Evolutionary conservation across 2,797 vertebrate genomes (phyloP), one percentile per base, ranked within the genome.

Genomic region (Erithacus rubecula): DNA sequence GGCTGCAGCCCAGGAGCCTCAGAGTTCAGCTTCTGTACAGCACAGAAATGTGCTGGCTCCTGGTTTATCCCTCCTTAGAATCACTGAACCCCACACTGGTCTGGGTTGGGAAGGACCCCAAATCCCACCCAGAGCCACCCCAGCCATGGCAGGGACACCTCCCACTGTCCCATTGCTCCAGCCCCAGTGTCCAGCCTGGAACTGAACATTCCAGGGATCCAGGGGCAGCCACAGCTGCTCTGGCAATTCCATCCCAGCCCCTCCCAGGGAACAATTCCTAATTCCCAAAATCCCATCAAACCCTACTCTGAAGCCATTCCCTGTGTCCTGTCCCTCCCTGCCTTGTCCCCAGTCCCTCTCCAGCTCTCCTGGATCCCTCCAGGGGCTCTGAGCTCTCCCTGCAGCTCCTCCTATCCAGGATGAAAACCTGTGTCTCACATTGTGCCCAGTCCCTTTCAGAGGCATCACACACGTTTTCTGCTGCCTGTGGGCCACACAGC

Each of bases 321-420:
- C 62, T 27, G 18, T 0, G 0, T 67, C 7, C 70, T 67, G 82
- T 3, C 53, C 62, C 62, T 59, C 2, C 12, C 11, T 0, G 0
- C 71, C 46, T 52, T 53, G 71, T 29, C 29, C 63, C 29, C 46
- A 60, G 55, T 36, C 63, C 55, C 71, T 76, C 39, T 41, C 15
- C 39, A 41, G 39, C 39, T 41, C 41, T 41, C 29, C 24, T 64
- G 59, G 68, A 72, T 24, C 41, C 68, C 59, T 65, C 0, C 8
- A 56, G 41, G 60, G 58, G 21, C 60, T 83, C 51, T 26, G 13
- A 49, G 70, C 5, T 74, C 20, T 69, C 64, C 44, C 23, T 75
- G 3, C 2, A 62, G 16, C n/a, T 55, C 32, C 21, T 5, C 14
- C 1, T 5, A 10, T 41, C 43, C 43, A 79, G 32, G 27, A 56